Base-by-base conservation (phyloP, 2,888 invertebrate genomes). In the Cordylochernes scorpioides region DNA sequence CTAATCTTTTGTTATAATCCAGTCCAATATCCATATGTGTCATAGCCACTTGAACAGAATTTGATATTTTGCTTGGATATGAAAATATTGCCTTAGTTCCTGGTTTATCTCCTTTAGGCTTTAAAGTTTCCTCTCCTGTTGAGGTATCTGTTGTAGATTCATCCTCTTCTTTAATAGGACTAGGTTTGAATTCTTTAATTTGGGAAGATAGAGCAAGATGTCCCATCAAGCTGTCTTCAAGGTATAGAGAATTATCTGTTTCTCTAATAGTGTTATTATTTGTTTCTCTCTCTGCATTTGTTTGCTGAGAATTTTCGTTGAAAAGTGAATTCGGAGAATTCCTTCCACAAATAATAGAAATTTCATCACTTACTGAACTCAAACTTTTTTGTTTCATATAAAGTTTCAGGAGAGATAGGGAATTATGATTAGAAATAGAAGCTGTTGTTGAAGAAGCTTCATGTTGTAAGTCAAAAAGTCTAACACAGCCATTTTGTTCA, bases 381-480 rank as follows among this genome's bases (percentile, higher is more conserved):
- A n/a, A 42, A 24, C 32, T 32, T 40, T 42, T 34, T 39, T 45
- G 39, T 39, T 44, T 36, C 30, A 39, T 38, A 24, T 34, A 39
- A 5, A 38, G 22, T 18, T 39, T 38, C 30, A 39, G 18, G 22
- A 39, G 24, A 15, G 39, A 36, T 24, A 39, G 29, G 17, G 39
- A 38, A 19, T 38, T 33, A 22, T n/a, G n/a, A n/a, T n/a, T n/a
- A n/a, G n/a, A n/a, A n/a, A n/a, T n/a, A n/a, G n/a, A n/a, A n/a
- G n/a, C n/a, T n/a, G n/a, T n/a, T n/a, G n/a, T n/a, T n/a, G n/a
- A n/a, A n/a, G n/a, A n/a, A n/a, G n/a, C n/a, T n/a, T n/a, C n/a
- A n/a, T n/a, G n/a, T n/a, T 52, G 42, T 44, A 50, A 18, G 40
- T 46, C 46, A 38, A 42, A 47, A 10, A 48, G 35, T 17, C 46